A percentile compares a stretch with the other conserved stretches of the same genome.
Conservation (phyloP, 1,140 invertebrate species). For the Cheumatopsyche charites region DNA sequence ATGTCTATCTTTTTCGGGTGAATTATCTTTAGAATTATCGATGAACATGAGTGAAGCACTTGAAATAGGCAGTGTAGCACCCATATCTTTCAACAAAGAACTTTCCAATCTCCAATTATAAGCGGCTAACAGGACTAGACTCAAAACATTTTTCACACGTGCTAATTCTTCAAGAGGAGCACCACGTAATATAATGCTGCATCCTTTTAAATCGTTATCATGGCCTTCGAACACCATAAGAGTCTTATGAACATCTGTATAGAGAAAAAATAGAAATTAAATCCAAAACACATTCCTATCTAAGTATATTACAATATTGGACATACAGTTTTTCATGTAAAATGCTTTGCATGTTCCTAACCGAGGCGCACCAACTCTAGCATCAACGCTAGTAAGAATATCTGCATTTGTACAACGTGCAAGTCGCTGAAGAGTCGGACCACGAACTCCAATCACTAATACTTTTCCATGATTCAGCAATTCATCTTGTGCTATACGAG, state of each 20-base stretch:
- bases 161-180: slow-evolving; percentile 76
- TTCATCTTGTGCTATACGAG: slow-evolving; percentile 86
- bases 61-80: slow-evolving; percentile 68
- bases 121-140: slow-evolving; percentile 82
- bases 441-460: slow-evolving; percentile 87
- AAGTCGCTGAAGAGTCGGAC: slow-evolving; percentile 81
- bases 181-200: slow-evolving; percentile 88
- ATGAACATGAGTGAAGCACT: slow-evolving; percentile 58
- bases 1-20: slow-evolving; percentile 34
- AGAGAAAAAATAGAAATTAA: slow-evolving; percentile 44
- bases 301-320: slow-evolving; percentile 34
- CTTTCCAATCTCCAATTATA: slow-evolving; percentile 93
- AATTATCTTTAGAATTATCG: slow-evolving; percentile 52
- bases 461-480: slow-evolving; percentile 82
- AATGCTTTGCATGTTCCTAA: slow-evolving; percentile 89
- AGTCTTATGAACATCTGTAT: slow-evolving; percentile 74
- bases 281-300: not conserved
- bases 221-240: slow-evolving; percentile 95
- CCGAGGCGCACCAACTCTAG: slow-evolving; percentile 78
- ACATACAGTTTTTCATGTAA: slow-evolving; percentile 72
- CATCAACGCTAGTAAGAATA: slow-evolving; percentile 89
- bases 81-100: slow-evolving; percentile 87
- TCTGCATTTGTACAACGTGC: slow-evolving; percentile 84
- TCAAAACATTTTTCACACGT: slow-evolving; percentile 81
- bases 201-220: slow-evolving; percentile 80